Evolutionary conservation across 2,113 vertebrate species (phyloP), one percentile per base, ranked within the genome.

Genomic region (Oncorhynchus kisutch): DNA sequence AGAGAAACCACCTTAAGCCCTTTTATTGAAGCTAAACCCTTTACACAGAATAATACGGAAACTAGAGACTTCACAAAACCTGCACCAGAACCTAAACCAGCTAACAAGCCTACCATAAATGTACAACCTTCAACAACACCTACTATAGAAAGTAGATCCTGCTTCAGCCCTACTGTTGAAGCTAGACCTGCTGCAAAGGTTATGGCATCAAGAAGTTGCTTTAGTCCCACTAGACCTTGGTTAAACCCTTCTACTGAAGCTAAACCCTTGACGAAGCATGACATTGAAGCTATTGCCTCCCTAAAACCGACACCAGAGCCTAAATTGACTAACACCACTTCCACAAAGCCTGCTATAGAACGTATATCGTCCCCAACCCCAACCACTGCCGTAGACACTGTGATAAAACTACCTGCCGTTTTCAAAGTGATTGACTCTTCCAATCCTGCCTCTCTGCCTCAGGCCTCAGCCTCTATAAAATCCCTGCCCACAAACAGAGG

Each of bases 381-480:
- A 62, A 78, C 84, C 70, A 78, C 88, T 81, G 69, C 80, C 76
- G 74, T 81, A 88, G 87, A 88, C 81, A 83, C 77, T 87, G 83
- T 79, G 71, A 88, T 92, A 73, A 89, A 88, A 84, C 12, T 16
- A 54, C 66, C 86, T 1, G 71, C 84, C 79, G 29, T 88, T 85
- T 79, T 78, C 77, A 83, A 88, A 86, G 81, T 87, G 84, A 90
- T 76, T 88, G 90, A 91, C 81, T 85, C 85, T 88, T 49, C 85
- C 82, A 89, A 84, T 90, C 88, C 87, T 89, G 81, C 88, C 87
- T 86, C 84, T 88, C 66, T 90, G 91, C 89, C 88, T 87, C 88
- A 92, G 87, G 88, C 81, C 76, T 88, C 88, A 87, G 78, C 84
- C 82, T 88, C 88, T 82, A 77, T 86, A 85, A 87, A 84, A 82